A percentile compares a stretch with the other conserved stretches of the same genome.
Evolutionary conservation across 2,888 invertebrate genomes (phyloP).

Genomic region (Tanypteryx hageni): DNA sequence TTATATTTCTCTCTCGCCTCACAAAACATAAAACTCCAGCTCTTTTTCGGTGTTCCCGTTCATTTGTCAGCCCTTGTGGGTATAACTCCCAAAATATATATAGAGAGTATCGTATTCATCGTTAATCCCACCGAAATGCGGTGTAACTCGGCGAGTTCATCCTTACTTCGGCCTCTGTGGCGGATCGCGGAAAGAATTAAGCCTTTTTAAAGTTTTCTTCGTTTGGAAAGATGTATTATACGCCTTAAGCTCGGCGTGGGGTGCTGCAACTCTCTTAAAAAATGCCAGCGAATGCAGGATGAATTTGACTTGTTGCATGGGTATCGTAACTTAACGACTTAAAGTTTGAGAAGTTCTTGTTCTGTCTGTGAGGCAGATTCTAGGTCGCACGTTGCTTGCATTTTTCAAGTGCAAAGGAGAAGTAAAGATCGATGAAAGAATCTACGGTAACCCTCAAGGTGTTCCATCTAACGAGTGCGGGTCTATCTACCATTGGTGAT

Average conservation of each 20-base stretch:
- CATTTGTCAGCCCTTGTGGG: background rate
- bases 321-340: background rate
- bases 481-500: no score
- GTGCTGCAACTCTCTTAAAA: background rate
- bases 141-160: background rate
- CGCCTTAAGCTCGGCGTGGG: background rate
- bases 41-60: no score
- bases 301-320: background rate
- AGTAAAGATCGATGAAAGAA: no score
- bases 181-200: slow-evolving; percentile 7
- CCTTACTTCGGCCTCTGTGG: no score
- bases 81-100: background rate
- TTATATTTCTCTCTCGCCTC: no score
- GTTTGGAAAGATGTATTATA: background rate
- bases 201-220: slow-evolving; percentile 12
- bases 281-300: background rate
- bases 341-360: background rate
- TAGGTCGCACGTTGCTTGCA: background rate
- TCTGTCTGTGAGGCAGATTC: background rate
- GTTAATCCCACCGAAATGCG: background rate
- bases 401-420: background rate
- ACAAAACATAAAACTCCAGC: no score
- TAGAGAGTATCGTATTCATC: background rate
- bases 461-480: no score
- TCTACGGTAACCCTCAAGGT: no score